These are phyloP conservation scores for Parambassis ranga DNA, from an alignment of 2,797 vertebrate species.

Conservation along the genomic window DNA sequence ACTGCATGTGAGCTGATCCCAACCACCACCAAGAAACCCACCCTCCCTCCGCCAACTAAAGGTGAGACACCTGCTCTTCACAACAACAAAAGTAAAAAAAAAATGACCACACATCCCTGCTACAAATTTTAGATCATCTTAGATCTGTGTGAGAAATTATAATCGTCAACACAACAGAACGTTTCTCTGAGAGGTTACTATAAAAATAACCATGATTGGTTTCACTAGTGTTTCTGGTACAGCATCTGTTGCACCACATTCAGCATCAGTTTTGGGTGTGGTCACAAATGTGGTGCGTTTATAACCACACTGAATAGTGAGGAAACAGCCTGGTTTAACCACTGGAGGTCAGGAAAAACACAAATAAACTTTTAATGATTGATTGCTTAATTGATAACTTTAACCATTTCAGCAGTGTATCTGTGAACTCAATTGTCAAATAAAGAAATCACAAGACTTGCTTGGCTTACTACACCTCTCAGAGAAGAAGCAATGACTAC, in stretches of 20 bases:
- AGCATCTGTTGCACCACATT: not conserved
- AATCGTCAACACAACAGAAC: too few relatives aligned
- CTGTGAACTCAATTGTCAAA: too few relatives aligned
- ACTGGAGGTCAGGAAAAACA: not conserved
- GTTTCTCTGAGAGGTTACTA: not conserved
- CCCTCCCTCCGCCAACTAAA: not conserved
- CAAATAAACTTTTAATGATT: not conserved
- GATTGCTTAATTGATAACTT: too few relatives aligned
- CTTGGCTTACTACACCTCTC: too few relatives aligned
- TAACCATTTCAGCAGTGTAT: too few relatives aligned
- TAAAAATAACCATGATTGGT: not conserved
- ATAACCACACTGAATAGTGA: not conserved
- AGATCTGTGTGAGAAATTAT: too few relatives aligned
- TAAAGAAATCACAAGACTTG: too few relatives aligned
- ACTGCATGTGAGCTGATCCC: slow-evolving; percentile 29
- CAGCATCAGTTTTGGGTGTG: not conserved
- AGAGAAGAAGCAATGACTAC: too few relatives aligned
- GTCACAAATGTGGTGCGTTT: not conserved
- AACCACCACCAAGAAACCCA: not conserved
- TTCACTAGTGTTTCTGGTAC: not conserved
- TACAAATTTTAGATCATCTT: too few relatives aligned
- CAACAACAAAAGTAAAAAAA: not conserved
- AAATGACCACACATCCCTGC: not conserved
- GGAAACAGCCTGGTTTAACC: not conserved
- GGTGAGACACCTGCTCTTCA: slow-evolving; percentile 14